Evolutionary conservation across 2,113 vertebrate species (phyloP).

Genomic region (Silurus glanis): DNA sequence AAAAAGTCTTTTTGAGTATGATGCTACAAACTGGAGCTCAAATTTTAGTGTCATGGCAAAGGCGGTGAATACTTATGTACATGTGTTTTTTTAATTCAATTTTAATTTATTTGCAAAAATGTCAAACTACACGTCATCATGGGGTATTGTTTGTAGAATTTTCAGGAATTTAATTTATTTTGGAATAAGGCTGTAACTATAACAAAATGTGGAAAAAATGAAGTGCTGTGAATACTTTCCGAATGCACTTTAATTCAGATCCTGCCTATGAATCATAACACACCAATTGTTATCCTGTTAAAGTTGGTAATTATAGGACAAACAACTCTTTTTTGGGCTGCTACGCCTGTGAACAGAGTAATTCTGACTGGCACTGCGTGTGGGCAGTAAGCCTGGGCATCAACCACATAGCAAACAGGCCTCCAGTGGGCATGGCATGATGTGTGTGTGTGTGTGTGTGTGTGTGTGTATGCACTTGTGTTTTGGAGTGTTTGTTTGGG

Average conservation of each 20-base stretch:
- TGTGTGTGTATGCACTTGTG: neutral
- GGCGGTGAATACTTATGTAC: no score
- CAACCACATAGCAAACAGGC: conserved; percentile 66
- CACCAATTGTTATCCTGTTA: conserved; percentile 11
- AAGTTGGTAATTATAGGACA: conserved; percentile 15
- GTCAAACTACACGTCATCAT: no score
- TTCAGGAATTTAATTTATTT: no score
- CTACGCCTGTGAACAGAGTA: conserved; percentile 56
- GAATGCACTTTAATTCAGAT: neutral
- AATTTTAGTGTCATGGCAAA: no score
- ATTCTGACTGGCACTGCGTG: conserved; percentile 64
- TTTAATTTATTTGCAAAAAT: no score
- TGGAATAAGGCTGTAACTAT: no score
- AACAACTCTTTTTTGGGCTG: conserved; percentile 33
- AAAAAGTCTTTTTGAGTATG: no score
- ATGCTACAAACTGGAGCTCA: no score
- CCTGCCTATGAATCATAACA: neutral
- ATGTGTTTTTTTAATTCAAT: no score
- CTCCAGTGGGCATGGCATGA: conserved; percentile 24
- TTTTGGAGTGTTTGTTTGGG: neutral
- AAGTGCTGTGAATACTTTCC: no score
- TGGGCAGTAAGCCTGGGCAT: conserved; percentile 67
- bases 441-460: conserved; percentile 17
- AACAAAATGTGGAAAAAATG: no score
- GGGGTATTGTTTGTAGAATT: no score